Base-by-base conservation (phyloP, 2,888 invertebrate species). In the Sinopyrophorus schimmeli region DNA sequence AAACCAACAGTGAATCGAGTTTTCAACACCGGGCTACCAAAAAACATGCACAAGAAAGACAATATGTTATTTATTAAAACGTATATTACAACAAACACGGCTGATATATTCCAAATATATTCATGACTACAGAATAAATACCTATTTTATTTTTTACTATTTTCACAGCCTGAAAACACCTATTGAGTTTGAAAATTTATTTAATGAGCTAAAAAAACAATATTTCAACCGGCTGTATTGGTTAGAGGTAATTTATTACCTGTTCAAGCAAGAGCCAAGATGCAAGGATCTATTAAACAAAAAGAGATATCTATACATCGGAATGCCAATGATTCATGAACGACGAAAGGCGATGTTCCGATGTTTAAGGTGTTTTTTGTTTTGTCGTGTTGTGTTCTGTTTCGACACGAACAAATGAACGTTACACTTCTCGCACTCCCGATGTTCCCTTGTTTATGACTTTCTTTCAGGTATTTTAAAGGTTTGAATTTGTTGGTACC, bases 301-400 rank as follows among this genome's bases (percentile, higher is more conserved):
- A 64, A 20, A 41, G 57, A 60, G 62, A 62, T 42, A 54, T 53
- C 39, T 32, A 54, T 37, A 41, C 44, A 44, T 48, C 61, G 67
- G 71, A 70, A 73, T 72, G 68, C 70, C 69, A 65, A 69, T 72
- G 73, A 72, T 73, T 72, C 72, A 73, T 71, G 69, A 60, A 69
- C 69, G 70, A 70, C 69, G 68, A 73, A 71, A 71, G 70, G 66
- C 70, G 66, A 71, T 70, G 70, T 72, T 72, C 67, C 61, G 68
- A 69, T 71, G 69, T 71, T 71, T 71, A 68, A 71, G 60, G 62
- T 62, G 58, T 59, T 60, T 68, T 67, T 69, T 68, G 61, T 65
- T 62, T 61, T 51, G 59, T 68, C 63, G 60, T 67, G 64, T 71
- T 67, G 63, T 69, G 67, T 69, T 69, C 61, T 66, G 67, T 69